phyloP scores from a whole-genome alignment of 2,113 vertebrate genomes.

The human (Homo sapiens) region DNA sequence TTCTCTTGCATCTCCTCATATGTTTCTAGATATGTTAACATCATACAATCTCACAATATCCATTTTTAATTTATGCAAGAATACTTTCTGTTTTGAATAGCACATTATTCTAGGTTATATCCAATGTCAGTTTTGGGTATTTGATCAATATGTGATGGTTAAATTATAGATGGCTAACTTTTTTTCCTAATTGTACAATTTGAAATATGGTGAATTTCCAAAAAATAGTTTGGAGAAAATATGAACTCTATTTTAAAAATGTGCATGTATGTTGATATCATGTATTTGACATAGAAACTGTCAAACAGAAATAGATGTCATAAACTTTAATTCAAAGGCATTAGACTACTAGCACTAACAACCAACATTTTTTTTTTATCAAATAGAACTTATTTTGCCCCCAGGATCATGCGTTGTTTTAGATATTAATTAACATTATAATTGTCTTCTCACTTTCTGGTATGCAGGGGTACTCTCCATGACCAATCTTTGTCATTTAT shows the following conservation, averaged over 20 bases:
- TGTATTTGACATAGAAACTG: neutral
- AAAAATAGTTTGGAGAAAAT: neutral
- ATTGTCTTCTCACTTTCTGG: neutral
- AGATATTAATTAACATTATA: neutral
- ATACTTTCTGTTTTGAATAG: neutral
- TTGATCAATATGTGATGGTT: neutral
- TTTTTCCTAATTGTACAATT: neutral
- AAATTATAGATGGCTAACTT: neutral
- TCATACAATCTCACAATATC: neutral
- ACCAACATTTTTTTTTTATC: neutral
- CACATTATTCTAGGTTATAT: neutral
- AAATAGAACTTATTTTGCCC: neutral
- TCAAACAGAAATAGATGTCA: neutral
- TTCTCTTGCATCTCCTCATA: neutral
- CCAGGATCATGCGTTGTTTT: neutral
- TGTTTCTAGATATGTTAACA: neutral
- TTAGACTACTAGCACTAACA: neutral
- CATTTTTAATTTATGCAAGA: neutral
- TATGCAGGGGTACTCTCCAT: neutral
- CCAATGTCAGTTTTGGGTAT: neutral
- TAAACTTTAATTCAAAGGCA: neutral
- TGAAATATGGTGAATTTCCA: conserved; percentile 50
- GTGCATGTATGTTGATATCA: neutral
- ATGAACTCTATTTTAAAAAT: neutral
- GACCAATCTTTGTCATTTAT: neutral